Conservation (phyloP, 2,797 vertebrate genomes). For the Sebastes trivittatus region DNA sequence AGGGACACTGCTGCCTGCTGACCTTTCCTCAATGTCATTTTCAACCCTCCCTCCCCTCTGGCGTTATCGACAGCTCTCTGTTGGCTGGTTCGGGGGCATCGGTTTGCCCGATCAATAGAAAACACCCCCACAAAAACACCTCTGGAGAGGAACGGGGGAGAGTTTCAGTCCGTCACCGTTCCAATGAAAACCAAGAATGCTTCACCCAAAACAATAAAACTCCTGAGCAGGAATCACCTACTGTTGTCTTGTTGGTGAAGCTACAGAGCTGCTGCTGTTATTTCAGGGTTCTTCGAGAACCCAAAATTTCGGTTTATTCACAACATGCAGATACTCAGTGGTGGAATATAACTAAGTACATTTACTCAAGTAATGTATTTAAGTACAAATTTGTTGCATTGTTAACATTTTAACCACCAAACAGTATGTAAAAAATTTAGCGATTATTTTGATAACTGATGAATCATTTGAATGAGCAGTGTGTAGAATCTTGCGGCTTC, state of each 20-base stretch:
- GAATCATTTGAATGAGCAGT: too few species aligned
- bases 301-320: background rate
- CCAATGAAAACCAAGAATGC: background rate
- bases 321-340: too few species aligned
- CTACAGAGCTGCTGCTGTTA: background rate
- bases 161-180: background rate
- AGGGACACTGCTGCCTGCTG: constrained; percentile 23
- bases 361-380: too few species aligned
- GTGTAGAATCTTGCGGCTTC: too few species aligned
- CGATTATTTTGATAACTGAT: too few species aligned
- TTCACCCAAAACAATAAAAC: background rate
- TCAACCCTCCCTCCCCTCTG: background rate
- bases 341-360: too few species aligned
- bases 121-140: constrained; percentile 11
- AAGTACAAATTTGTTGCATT: too few species aligned
- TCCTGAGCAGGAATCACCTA: background rate
- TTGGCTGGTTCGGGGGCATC: constrained; percentile 33
- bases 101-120: constrained; percentile 47
- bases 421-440: too few species aligned
- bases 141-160: background rate
- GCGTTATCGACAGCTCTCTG: constrained; percentile 35
- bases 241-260: background rate
- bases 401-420: too few species aligned
- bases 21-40: constrained; percentile 66
- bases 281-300: background rate